Base-by-base conservation (phyloP, 2,888 invertebrate species). In the Desoria tigrina region DNA sequence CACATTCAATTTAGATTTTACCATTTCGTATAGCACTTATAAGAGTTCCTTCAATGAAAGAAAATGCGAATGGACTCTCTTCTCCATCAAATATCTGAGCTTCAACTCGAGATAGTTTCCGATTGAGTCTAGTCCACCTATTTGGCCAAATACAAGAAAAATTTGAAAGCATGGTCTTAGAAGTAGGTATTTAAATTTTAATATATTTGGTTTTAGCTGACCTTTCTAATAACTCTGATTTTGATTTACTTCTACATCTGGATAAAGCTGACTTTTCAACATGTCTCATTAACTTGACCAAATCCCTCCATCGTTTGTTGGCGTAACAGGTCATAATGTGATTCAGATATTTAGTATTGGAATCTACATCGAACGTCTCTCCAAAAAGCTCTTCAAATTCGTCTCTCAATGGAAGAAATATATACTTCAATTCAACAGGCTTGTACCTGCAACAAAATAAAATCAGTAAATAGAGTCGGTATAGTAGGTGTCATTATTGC, bases 361-460 rank as follows among this genome's bases (percentile, higher is more conserved):
- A 87, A 55, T 87, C 86, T 71, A 88, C 85, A 72, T 90, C 91
- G 73, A 90, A 94, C 27, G 86, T 86, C 23, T 78, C 63, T 62
- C 86, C 83, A 78, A 98, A 97, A 0, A 95, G 79, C 3, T 85
- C 79, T 79, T 94, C 90, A 79, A 94, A 98, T 77, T 93, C 90
- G 42, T 86, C 85, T 77, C 87, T 86, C 49, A 97, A 83, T 0
- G 96, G 94, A 56, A 85, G 83, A 27, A 98, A 85, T 0, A 95
- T 84, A 77, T 88, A 88, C 77, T 89, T 90, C 14, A 96, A 80
- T 79, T 97, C 94, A 0, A 97, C 92, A 0, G 99, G 99, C 80
- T 97, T 98, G 79, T 92, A 86, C n/a, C 73, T 84, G 81, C 75
- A 76, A 79, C 62, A 59, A 57, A 59, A 28, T 18, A 57, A 55